Percentiles rank a stretch among this genome's conserved stretches.
Evolutionary conservation across 1,140 invertebrate species (phyloP).

Genomic region (Lordiphosa collinella): DNA sequence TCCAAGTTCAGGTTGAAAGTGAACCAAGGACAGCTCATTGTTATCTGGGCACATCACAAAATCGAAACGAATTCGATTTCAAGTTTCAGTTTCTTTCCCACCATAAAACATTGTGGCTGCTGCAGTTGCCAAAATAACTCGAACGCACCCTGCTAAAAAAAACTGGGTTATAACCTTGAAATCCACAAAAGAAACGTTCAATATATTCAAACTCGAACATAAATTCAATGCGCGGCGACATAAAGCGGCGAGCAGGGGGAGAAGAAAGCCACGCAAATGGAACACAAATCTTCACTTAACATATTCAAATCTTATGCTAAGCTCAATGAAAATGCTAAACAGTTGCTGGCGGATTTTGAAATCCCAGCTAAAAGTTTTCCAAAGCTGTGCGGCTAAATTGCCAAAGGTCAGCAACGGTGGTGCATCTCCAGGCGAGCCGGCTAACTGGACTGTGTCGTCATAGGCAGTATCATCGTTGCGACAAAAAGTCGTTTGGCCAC

Average conservation of each 20-base stretch:
- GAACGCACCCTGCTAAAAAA: constrained; percentile 39
- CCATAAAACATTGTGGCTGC: constrained; percentile 48
- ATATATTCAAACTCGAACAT: constrained; percentile 57
- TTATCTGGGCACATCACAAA: constrained; percentile 54
- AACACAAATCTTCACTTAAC: constrained; percentile 43
- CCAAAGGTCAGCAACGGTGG: constrained; percentile 55
- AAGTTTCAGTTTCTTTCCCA: constrained; percentile 56
- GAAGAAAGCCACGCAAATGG: constrained; percentile 47
- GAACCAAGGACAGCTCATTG: constrained; percentile 55
- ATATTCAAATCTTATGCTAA: constrained; percentile 61
- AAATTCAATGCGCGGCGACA: constrained; percentile 46
- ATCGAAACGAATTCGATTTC: constrained; percentile 53
- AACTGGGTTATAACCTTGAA: constrained; percentile 77
- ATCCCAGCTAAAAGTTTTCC: constrained; percentile 27
- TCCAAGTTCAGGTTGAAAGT: constrained; percentile 37
- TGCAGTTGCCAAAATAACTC: not conserved
- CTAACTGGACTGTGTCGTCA: constrained; percentile 34
- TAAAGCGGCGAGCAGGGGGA: constrained; percentile 17
- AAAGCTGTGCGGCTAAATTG: constrained; percentile 60
- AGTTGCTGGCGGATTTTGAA: constrained; percentile 42
- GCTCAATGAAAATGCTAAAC: constrained; percentile 62
- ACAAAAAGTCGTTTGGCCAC: constrained; percentile 64
- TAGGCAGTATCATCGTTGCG: constrained; percentile 41
- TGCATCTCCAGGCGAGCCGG: constrained; percentile 30
- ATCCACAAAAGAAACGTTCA: constrained; percentile 60